These are phyloP conservation scores for Philonicus albiceps DNA, from an alignment of 2,888 invertebrate genomes.

Conservation along the genomic window DNA sequence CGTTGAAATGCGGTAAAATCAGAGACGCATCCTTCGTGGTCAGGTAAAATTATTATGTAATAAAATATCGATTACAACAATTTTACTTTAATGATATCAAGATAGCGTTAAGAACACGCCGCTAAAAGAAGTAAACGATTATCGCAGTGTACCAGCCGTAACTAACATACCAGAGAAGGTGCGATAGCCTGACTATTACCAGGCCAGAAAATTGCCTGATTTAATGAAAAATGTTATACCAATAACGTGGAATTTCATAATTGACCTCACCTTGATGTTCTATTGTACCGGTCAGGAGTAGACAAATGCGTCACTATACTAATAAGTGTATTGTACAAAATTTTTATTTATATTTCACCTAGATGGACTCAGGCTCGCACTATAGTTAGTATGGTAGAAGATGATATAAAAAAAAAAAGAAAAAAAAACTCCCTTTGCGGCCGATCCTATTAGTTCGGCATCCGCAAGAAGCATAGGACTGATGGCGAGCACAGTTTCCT, in stretches of 20 bases:
- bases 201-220: not conserved
- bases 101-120: not conserved
- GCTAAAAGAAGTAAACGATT: not conserved
- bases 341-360: not conserved
- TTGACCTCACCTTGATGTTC: not conserved
- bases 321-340: not conserved
- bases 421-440: not conserved
- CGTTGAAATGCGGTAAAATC: not conserved
- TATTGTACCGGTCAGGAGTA: not conserved
- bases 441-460: constrained; percentile 15
- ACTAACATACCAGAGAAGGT: not conserved
- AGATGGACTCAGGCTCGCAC: not conserved
- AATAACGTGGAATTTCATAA: not conserved
- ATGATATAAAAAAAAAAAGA: too few species aligned
- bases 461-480: not conserved
- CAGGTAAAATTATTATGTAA: constrained; percentile 36
- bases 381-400: not conserved
- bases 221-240: not conserved
- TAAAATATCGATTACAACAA: constrained; percentile 46
- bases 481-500: not conserved
- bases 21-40: not conserved
- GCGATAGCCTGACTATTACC: not conserved
- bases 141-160: not conserved
- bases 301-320: not conserved
- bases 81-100: constrained; percentile 29